Base-by-base conservation (phyloP, 2,113 vertebrate species). In the Trichechus manatus region DNA sequence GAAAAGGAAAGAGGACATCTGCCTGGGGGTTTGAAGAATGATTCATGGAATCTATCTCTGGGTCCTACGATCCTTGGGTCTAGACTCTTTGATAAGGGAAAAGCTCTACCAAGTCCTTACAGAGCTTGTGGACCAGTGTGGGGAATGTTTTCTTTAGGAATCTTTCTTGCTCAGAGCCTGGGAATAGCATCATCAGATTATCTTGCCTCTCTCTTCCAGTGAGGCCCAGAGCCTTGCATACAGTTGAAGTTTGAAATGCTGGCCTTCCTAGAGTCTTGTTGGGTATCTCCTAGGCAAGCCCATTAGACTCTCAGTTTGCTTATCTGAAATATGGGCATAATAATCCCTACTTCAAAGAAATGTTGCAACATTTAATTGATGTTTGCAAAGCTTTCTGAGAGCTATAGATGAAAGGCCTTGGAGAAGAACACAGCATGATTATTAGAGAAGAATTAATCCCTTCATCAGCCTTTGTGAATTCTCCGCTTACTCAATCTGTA, bases 301-400 rank as follows among this genome's bases (percentile, higher is more conserved):
- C 82, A 72, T 89, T 81, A 89, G 83, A 97, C 13, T 84, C 79
- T 82, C 86, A 50, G 31, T 93, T 95, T 97, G 95, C 86, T 96
- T 33, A 78, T 90, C 90, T 95, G 94, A 61, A 90, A 98, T 96
- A 96, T 93, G 81, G 87, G 66, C 89, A 9, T 78, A 91, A 95
- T 95, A 94, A 94, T 87, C 92, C 78, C 89, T 77, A 95, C 97
- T 97, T 96, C 96, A 98, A 97, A 97, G 85, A n/a, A 85, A 92
- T 96, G 84, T 97, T 97, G 90, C 86, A 97, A 97, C 42, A 84
- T 82, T 96, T 97, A 98, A 97, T 97, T 97, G 87, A 91, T 95
- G 95, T 91, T 96, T 97, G 88, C 61, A 94, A 96, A 94, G 63
- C 33, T 75, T 94, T 95, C 85, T 94, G 95, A 96, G 91, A 97